Base-by-base conservation (phyloP, 2,113 vertebrate genomes). In the Osmerus eperlanus region DNA sequence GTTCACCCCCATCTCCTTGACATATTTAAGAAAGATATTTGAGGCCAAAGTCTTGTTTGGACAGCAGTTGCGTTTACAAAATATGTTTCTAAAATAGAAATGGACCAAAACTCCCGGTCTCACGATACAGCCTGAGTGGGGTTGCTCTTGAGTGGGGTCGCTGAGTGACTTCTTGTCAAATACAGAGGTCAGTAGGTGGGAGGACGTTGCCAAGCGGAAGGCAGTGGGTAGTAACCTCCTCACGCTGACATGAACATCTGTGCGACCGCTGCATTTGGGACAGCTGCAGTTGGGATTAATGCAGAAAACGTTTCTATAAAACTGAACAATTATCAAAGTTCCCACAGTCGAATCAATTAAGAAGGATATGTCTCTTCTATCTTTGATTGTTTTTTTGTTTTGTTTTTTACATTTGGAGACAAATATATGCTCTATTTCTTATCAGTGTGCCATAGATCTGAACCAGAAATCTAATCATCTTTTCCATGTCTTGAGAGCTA, bases 41-140 rank as follows among this genome's bases (percentile, higher is more conserved):
- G 55, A 72, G 86, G 83, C 86, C 84, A 82, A 82, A 83, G 84
- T 79, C 77, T 80, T 88, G 84, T 86, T 88, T 85, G 75, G 75
- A 80, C 68, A 84, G 73, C 66, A 56, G 71, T 66, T 18, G 63
- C 16, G 68, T 78, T 81, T 74, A 69, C 82, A 80, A 71, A 81
- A 79, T 81, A 52, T 76, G 60, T 81, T 73, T 86, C 76, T 74
- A 72, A 87, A 86, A 80, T 82, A 87, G 84, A 68, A 32, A 56
- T 56, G 41, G 82, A 54, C 70, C 71, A 32, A 80, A 85, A 78
- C 41, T 47, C 81, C 79, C 77, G 36, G 74, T 87, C 80, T 84
- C 86, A 86, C 79, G 76, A 78, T 81, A 86, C 81, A 88, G 60
- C 82, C 81, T 71, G 75, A 60, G 73, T 69, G 79, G 32, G 41